Base-by-base conservation (phyloP, 92 coral and sea anemone genomes). In the Parazoanthus atlanticus region DNA sequence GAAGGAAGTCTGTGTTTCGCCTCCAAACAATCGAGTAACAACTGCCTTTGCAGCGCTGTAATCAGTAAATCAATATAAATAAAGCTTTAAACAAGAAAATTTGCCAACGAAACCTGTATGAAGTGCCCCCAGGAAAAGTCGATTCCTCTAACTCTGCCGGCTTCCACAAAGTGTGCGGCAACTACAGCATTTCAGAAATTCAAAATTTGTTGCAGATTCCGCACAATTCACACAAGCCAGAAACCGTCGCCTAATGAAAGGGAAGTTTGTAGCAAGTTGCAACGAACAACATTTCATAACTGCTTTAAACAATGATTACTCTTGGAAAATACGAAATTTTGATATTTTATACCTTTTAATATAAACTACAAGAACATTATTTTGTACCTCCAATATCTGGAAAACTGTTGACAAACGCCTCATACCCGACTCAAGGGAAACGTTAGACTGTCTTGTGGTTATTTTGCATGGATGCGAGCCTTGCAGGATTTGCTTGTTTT, bases 341-440 rank as follows among this genome's bases (percentile, higher is more conserved):
- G n/a, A n/a, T n/a, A n/a, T n/a, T n/a, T n/a, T n/a, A n/a, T n/a
- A n/a, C n/a, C n/a, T n/a, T n/a, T n/a, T n/a, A n/a, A n/a, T n/a
- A 67, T 25, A 67, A n/a, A 67, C 73, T 67, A 12, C 28, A 61
- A 21, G 69, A 61, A 23, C 26, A 3, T 49, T 49, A 8, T 8
- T 28, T 71, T 32, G 76, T 71, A 71, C 76, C 76, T 71, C 40
- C 33, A 15, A 31, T 13, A 30, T 31, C 36, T 71, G 36, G 76
- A 30, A 30, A 15, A 71, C 74, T 67, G 74, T 29, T 71, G 36
- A 28, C 23, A 71, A 71, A 71, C 76, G 76, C 76, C 76, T 71
- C 38, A 71, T n/a, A 29, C 31, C 74, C 30, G 74, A 67, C 74
- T 67, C 30, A n/a, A n/a, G 15, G 36, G 19, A 71, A 71, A 32